These are phyloP conservation scores for Parnassius mnemosyne DNA, from an alignment of 2,888 invertebrate genomes.

Conservation along the genomic window DNA sequence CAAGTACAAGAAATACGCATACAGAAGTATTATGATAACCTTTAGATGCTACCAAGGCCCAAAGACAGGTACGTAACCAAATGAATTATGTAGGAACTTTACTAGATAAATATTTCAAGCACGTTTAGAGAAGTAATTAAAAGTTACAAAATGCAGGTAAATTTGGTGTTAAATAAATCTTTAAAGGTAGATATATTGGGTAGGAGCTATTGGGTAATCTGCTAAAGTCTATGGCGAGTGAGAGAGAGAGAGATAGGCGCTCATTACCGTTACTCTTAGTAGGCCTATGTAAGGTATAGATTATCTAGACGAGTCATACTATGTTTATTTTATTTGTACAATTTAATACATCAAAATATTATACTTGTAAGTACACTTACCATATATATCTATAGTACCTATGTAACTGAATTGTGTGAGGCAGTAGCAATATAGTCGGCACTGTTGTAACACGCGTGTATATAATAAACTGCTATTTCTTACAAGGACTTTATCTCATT, in stretches of 20 bases:
- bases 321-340: neutral
- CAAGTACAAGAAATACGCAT: neutral
- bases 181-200: constrained; percentile 24
- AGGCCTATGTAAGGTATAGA: constrained; percentile 25
- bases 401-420: no score
- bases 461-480: no score
- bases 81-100: no score
- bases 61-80: neutral
- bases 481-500: no score
- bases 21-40: neutral
- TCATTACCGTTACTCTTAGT: constrained; percentile 53
- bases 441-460: no score
- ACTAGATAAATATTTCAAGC: no score
- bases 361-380: no score
- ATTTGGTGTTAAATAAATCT: constrained; percentile 15
- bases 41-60: neutral
- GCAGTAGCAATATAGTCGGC: no score
- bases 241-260: no score
- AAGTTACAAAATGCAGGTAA: constrained; percentile 5
- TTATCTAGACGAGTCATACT: constrained; percentile 12
- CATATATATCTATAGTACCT: no score
- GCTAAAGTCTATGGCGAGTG: constrained; percentile 46
- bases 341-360: neutral
- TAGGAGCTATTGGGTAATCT: constrained; percentile 50
- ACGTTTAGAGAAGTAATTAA: neutral